A percentile compares a stretch with the other conserved stretches of the same genome.
phyloP scores from a whole-genome alignment of 2,888 invertebrate genomes.

The Nomada ferruginata region DNA sequence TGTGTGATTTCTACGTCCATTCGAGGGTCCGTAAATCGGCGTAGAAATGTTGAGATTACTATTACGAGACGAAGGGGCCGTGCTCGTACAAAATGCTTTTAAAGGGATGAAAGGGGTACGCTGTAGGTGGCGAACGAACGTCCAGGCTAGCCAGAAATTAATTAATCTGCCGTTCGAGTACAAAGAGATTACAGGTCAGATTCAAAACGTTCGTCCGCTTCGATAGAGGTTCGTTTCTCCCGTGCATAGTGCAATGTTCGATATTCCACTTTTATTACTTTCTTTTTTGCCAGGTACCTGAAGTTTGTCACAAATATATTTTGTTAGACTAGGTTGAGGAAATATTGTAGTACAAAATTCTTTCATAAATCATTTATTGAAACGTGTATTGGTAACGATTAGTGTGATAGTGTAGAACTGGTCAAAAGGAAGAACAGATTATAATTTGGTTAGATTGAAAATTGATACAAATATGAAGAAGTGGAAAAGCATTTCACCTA shows the following conservation, averaged over 20 bases:
- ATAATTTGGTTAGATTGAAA: not conserved
- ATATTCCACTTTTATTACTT: constrained; percentile 14
- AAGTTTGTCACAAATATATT: constrained; percentile 4
- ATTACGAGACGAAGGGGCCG: constrained; percentile 42
- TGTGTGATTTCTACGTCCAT: constrained; percentile 11
- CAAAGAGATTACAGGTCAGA: constrained; percentile 60
- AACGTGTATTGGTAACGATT: not conserved
- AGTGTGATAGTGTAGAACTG: not conserved
- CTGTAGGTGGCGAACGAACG: constrained; percentile 55
- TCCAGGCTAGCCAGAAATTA: constrained; percentile 60
- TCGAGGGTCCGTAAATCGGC: constrained; percentile 26
- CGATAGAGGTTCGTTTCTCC: constrained; percentile 45
- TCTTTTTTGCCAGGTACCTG: not conserved
- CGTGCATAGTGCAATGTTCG: constrained; percentile 7
- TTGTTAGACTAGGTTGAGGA: not conserved
- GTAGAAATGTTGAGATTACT: constrained; percentile 38
- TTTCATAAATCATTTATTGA: not conserved
- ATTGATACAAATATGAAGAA: not conserved
- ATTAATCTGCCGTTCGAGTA: constrained; percentile 70
- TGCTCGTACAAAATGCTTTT: constrained; percentile 32
- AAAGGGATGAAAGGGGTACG: constrained; percentile 37
- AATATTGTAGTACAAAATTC: constrained; percentile 18
- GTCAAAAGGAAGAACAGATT: not conserved
- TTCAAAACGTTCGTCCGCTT: constrained; percentile 53
- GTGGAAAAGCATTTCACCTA: not conserved